Evolutionary conservation across 92 coral and sea anemone genomes (phyloP), one percentile per base, ranked within the genome.

Genomic region (Zoanthus sociatus): DNA sequence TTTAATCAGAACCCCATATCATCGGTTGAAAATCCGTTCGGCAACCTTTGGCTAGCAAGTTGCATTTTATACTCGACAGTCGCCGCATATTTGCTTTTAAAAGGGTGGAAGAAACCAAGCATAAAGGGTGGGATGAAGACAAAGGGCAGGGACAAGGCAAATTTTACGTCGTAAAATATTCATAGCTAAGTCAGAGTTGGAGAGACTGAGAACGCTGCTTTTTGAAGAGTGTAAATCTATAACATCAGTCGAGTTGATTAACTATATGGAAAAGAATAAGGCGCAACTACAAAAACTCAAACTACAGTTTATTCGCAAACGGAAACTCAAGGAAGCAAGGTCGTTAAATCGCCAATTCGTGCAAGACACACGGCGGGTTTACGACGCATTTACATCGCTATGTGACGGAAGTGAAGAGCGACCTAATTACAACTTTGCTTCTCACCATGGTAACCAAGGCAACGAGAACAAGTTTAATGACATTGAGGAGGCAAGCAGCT

Each of bases 11-110:
- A 87, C 44, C 15, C 71, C 14, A 76, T 87, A 26, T 87, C 81
- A 26, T 86, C 79, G 9, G 44, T 54, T 51, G 90, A 69, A 78
- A 54, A 87, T 86, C 86, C 86, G 17, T 87, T 87, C 58, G 86
- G 86, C 37, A 78, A 87, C 71, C 78, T 68, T 20, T 87, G 86
- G 82, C 21, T 70, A n/a, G 79, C 84, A 48, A 87, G 70, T 71
- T 87, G 87, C 77, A 86, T 78, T 20, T 71, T 87, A 21, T 69
- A 87, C 72, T 63, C 73, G 69, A 69, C 86, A 2, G 86, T 87
- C 16, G 45, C 70, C 33, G 90, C 86, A 47, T 78, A 61, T 56
- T 78, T 87, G 70, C 42, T 87, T 20, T 53, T 87, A 37, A 71
- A 87, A 53, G 79, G 90, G 14, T 87, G 71, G 86, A 86, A 79